Base-by-base conservation (phyloP, 23 tunicate genomes). In the Phallusia fumigata region DNA sequence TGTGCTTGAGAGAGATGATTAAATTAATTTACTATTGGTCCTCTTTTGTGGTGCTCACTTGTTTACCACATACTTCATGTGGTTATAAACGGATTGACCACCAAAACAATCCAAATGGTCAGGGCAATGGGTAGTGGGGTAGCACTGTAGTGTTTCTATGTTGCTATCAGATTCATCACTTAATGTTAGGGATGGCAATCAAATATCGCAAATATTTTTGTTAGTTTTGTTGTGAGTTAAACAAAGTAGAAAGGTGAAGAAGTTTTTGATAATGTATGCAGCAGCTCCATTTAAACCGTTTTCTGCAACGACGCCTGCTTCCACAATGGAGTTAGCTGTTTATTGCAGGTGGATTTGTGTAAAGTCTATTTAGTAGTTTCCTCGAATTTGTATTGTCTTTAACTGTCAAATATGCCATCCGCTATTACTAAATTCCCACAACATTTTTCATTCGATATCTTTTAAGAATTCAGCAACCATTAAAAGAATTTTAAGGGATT, bases 321-420 rank as follows among this genome's bases (percentile, higher is more conserved):
- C 83, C 6, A 78, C 69, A 28, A 74, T 86, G 26, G 79, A 79
- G 53, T 34, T 86, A 32, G 81, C 82, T 35, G 89, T 86, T 22
- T 36, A 52, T 19, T 87, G 85, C 85, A 87, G 85, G 90, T 87
- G 21, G 19, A 33, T 49, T 24, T 80, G 30, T 13, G 0, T 65
- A 16, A 30, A 15, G 58, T 65, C 16, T 24, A 21, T 65, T 0
- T n/a, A n/a, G n/a, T n/a, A n/a, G n/a, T n/a, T n/a, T n/a, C n/a
- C n/a, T n/a, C n/a, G n/a, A n/a, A n/a, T n/a, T n/a, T n/a, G n/a
- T n/a, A n/a, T n/a, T n/a, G n/a, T n/a, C n/a, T n/a, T n/a, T n/a
- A n/a, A n/a, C n/a, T n/a, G n/a, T n/a, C n/a, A n/a, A n/a, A n/a
- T n/a, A n/a, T n/a, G n/a, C n/a, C n/a, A n/a, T n/a, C n/a, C n/a